Conservation (phyloP, 2,888 invertebrate genomes). For the Priocnemis perturbator region DNA sequence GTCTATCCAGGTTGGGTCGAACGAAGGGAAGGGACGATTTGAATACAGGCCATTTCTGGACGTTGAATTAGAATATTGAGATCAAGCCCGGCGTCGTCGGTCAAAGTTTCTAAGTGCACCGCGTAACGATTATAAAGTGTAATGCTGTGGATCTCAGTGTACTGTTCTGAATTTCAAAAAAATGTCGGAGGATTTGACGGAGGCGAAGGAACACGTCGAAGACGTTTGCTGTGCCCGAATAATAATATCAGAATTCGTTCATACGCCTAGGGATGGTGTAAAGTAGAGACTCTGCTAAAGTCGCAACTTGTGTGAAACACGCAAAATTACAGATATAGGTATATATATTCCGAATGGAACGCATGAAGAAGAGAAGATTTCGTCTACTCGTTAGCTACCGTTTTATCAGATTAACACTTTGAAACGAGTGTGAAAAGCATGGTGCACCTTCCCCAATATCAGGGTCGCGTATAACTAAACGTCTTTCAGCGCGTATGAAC, state of each 20-base stretch:
- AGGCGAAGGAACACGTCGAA: background rate
- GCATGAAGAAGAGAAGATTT: too few relatives aligned
- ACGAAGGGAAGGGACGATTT: conserved; percentile 49
- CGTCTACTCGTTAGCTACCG: too few relatives aligned
- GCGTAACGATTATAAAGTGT: conserved; percentile 65
- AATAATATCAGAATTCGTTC: too few relatives aligned
- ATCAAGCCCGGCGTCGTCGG: conserved; percentile 43
- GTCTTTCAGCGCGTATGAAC: background rate
- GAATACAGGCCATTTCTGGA: conserved; percentile 61
- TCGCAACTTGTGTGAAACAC: too few relatives aligned
- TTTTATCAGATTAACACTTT: too few relatives aligned
- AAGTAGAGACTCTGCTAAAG: too few relatives aligned
- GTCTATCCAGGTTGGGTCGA: background rate
- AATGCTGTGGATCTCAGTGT: conserved; percentile 61
- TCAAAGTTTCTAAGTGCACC: conserved; percentile 27
- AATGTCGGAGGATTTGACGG: conserved; percentile 6
- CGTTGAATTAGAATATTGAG: conserved; percentile 66
- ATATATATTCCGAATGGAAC: too few relatives aligned
- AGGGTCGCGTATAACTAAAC: background rate
- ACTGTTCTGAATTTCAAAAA: conserved; percentile 44
- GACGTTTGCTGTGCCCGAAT: background rate
- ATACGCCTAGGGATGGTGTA: too few relatives aligned
- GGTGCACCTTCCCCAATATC: background rate
- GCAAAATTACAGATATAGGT: too few relatives aligned
- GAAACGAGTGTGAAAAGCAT: too few relatives aligned